A percentile compares a stretch with the other conserved stretches of the same genome.
These are phyloP conservation scores for Oeneis ivallda DNA, from an alignment of 2,888 invertebrate species.

Conservation along the genomic window DNA sequence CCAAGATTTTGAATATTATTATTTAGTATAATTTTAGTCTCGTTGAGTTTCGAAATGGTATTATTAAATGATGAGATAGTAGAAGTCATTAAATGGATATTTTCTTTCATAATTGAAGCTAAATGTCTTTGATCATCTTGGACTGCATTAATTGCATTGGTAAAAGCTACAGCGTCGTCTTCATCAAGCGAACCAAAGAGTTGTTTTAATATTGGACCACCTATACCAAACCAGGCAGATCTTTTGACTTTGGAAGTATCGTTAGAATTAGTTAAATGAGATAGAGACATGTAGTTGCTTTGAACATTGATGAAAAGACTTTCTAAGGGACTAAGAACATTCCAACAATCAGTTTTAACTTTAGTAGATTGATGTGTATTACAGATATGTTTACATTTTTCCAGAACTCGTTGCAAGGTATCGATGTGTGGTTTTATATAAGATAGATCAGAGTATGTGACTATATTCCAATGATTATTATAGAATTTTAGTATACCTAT, in stretches of 20 bases:
- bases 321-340: slow-evolving; percentile 20
- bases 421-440: slow-evolving; percentile 18
- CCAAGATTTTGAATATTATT: slow-evolving; percentile 17
- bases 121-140: slow-evolving; percentile 16
- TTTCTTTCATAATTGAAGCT: slow-evolving; percentile 12
- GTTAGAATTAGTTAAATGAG: slow-evolving; percentile 12
- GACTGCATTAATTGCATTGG: slow-evolving; percentile 14
- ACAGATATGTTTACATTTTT: slow-evolving; percentile 12
- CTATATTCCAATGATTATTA: slow-evolving; percentile 16
- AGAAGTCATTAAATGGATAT: slow-evolving; percentile 16
- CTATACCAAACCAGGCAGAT: slow-evolving; percentile 17
- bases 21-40: slow-evolving; percentile 5
- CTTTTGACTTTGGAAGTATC: not conserved
- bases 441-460: slow-evolving; percentile 16
- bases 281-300: slow-evolving; percentile 19
- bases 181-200: slow-evolving; percentile 15
- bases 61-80: slow-evolving; percentile 11
- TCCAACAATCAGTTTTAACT: slow-evolving; percentile 14
- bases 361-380: slow-evolving; percentile 16
- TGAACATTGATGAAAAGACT: slow-evolving; percentile 18
- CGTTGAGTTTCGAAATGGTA: slow-evolving; percentile 12
- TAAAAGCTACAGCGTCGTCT: slow-evolving; percentile 9
- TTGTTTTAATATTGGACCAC: slow-evolving; percentile 19
- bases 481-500: slow-evolving; percentile 14
- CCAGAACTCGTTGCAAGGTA: slow-evolving; percentile 10